A percentile compares a stretch with the other conserved stretches of the same genome.
phyloP scores from a whole-genome alignment of 2,797 vertebrate genomes.

The Siniperca obscura region DNA sequence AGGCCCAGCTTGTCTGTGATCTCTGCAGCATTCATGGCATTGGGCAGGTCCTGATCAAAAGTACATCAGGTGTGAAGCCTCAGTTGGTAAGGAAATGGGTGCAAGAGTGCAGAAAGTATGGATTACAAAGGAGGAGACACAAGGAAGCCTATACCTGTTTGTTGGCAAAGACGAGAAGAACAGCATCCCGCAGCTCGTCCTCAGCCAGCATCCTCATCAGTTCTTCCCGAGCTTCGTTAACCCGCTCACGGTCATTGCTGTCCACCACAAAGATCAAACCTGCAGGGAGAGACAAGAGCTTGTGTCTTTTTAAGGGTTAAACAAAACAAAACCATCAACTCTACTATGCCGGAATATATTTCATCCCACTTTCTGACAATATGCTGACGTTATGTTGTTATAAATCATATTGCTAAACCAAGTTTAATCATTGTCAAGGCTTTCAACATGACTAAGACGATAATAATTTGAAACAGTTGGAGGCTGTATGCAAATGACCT shows the following conservation, averaged over 20 bases:
- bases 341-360: neutral
- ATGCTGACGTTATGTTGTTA: constrained; percentile 19
- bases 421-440: constrained; percentile 20
- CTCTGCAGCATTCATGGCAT: constrained; percentile 97
- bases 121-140: neutral
- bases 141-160: constrained; percentile 88
- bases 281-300: constrained; percentile 46
- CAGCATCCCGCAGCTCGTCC: constrained; percentile 95
- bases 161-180: constrained; percentile 96
- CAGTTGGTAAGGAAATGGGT: neutral
- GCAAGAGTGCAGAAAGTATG: neutral
- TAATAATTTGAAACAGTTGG: constrained; percentile 50
- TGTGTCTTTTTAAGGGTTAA: neutral
- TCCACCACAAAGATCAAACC: constrained; percentile 98
- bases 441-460: constrained; percentile 53
- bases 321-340: neutral
- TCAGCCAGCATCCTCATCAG: constrained; percentile 98
- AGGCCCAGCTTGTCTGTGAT: constrained; percentile 98
- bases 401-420: constrained; percentile 23
- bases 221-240: constrained; percentile 96
- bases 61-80: neutral
- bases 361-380: constrained; percentile 1
- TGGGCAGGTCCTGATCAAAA: constrained; percentile 91
- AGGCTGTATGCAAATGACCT: constrained; percentile 51
- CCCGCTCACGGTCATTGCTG: constrained; percentile 95